Evolutionary conservation across 2,888 invertebrate species (phyloP).

Genomic region (Melipona bicolor): DNA sequence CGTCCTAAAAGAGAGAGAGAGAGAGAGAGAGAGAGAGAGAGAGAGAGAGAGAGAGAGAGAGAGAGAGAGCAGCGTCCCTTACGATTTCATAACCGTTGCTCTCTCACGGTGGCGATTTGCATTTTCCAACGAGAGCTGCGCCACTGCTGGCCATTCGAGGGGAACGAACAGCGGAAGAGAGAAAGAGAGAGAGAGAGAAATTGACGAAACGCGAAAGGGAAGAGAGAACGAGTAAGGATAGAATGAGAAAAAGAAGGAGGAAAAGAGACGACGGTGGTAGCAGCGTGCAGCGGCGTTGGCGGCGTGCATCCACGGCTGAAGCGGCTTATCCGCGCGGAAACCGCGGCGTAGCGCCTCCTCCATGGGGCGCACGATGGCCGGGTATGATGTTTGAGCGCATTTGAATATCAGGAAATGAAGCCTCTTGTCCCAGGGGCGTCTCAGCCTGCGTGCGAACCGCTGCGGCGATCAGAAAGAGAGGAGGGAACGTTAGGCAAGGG

Average conservation of each 20-base stretch:
- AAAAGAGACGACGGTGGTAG: background rate
- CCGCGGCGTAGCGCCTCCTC: constrained; percentile 68
- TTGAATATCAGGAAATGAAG: constrained; percentile 84
- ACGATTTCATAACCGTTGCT: constrained; percentile 64
- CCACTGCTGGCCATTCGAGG: background rate
- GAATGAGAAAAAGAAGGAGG: background rate
- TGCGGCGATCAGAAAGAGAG: constrained; percentile 23
- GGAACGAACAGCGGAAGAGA: background rate
- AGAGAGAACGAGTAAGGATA: background rate
- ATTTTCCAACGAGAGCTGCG: constrained; percentile 63
- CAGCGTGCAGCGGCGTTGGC: constrained; percentile 17
- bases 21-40: background rate
- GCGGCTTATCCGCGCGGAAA: constrained; percentile 72
- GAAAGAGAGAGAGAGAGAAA: background rate
- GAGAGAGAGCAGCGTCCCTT: constrained; percentile 17
- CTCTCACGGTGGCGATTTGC: constrained; percentile 68
- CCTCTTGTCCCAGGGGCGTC: constrained; percentile 76
- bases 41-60: background rate
- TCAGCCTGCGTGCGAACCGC: constrained; percentile 42
- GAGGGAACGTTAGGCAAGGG: constrained; percentile 21
- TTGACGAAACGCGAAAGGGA: background rate
- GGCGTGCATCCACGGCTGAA: constrained; percentile 43
- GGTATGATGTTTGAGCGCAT: constrained; percentile 82
- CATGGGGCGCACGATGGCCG: constrained; percentile 66
- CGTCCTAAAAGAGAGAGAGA: background rate